Conservation (phyloP, 2,797 vertebrate species). For the Aotus griseimembra region DNA sequence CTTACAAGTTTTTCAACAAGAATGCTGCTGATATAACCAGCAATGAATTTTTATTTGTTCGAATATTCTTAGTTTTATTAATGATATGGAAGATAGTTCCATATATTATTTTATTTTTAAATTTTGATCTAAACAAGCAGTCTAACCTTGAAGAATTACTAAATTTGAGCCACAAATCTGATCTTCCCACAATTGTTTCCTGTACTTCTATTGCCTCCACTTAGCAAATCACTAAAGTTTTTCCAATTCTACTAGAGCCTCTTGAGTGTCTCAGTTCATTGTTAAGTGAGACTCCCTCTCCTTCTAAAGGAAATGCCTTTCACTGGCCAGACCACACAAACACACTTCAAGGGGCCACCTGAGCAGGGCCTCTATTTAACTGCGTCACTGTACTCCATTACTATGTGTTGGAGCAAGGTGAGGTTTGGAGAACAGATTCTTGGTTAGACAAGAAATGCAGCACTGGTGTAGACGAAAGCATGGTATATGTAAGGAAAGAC, state of each 20-base stretch:
- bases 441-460: background rate
- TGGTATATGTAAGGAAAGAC: fast-evolving
- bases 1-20: background rate
- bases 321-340: background rate
- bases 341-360: background rate
- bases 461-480: background rate
- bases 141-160: background rate
- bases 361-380: background rate
- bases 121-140: background rate
- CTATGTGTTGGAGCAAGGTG: no score
- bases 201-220: no score
- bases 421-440: background rate
- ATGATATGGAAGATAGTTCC: background rate
- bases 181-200: background rate
- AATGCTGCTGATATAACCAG: background rate
- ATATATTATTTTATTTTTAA: background rate
- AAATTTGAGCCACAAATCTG: background rate
- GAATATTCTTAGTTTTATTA: background rate
- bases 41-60: background rate
- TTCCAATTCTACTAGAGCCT: background rate
- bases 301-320: background rate
- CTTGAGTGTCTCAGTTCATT: background rate
- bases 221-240: background rate
- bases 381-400: background rate
- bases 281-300: background rate